These are phyloP conservation scores for Montipora efflorescens DNA, from an alignment of 64 coral and sea anemone genomes.

Conservation along the genomic window DNA sequence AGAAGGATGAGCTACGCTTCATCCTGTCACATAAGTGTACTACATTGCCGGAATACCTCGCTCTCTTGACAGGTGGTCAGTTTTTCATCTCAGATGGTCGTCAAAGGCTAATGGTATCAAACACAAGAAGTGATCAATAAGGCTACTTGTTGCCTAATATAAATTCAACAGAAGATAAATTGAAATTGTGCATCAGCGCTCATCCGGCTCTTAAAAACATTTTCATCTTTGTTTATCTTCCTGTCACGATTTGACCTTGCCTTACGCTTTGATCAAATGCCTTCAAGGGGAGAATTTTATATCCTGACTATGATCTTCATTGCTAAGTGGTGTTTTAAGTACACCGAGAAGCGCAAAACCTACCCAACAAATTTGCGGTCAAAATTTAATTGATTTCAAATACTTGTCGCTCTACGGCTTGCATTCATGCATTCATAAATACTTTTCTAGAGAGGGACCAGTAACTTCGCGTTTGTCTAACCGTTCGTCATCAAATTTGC, in stretches of 20 bases:
- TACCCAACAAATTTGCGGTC: background rate
- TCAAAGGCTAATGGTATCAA: too few species aligned
- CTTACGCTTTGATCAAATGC: background rate
- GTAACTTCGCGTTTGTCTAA: background rate
- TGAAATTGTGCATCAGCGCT: background rate
- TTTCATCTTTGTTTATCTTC: background rate
- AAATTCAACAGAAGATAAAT: too few species aligned
- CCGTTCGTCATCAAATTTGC: background rate
- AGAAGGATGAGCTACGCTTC: too few species aligned
- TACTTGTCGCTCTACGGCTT: background rate
- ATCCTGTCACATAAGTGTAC: too few species aligned
- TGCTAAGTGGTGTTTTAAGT: background rate
- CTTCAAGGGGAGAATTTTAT: background rate
- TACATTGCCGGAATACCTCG: too few species aligned
- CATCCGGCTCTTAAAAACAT: background rate
- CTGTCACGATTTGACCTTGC: background rate
- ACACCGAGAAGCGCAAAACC: background rate
- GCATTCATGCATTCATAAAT: background rate
- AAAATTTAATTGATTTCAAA: background rate
- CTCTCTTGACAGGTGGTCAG: too few species aligned
- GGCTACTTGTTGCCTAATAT: too few species aligned
- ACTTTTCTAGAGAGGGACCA: background rate
- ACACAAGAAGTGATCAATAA: too few species aligned
- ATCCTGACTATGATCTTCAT: background rate
- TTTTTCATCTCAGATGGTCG: too few species aligned